Base-by-base conservation (phyloP, 1,140 invertebrate genomes). In the Tetraneura akinire region DNA sequence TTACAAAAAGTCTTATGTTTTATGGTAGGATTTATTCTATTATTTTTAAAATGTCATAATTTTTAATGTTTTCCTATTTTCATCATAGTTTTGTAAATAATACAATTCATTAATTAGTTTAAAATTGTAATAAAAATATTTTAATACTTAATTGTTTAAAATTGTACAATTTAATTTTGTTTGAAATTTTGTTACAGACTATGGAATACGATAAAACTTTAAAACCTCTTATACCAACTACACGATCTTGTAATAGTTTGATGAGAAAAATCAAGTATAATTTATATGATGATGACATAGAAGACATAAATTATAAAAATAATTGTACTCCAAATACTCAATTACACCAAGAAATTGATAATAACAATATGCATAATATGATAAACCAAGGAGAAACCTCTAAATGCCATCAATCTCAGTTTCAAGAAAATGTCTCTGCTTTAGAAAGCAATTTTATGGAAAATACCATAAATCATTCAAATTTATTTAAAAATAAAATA, bases 181-280 rank as follows among this genome's bases (percentile, higher is more conserved):
- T 37, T 37, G 32, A 37, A 37, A 37, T 37, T n/a, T 37, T 37
- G 32, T 37, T 37, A 37, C 37, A 78, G 74, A 42, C 18, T 42
- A 16, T 11, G 8, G 14, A 78, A 26, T 78, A 62, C 47, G 55
- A 78, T 42, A 23, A 29, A 3, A 42, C 9, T 62, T 21, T 78
- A 60, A 78, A 78, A 47, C 74, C 74, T 11, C 37, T 62, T 13
- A 78, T 78, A 62, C 74, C 74, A 26, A 47, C 29, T 60, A 78
- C 74, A 26, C 51, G 74, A 11, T 78, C 74, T n/a, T 78, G 74
- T 18, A 78, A 78, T 62, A 78, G 74, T 23, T 78, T 78, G 3
- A 4, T 60, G 29, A 78, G 74, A 29, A 60, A 78, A 78, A 78
- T 78, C n/a, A 78, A 78, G 21, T 78, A 78, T 78, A 78, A 78